Conservation (phyloP, 2,113 vertebrate genomes). For the Heterocephalus glaber region DNA sequence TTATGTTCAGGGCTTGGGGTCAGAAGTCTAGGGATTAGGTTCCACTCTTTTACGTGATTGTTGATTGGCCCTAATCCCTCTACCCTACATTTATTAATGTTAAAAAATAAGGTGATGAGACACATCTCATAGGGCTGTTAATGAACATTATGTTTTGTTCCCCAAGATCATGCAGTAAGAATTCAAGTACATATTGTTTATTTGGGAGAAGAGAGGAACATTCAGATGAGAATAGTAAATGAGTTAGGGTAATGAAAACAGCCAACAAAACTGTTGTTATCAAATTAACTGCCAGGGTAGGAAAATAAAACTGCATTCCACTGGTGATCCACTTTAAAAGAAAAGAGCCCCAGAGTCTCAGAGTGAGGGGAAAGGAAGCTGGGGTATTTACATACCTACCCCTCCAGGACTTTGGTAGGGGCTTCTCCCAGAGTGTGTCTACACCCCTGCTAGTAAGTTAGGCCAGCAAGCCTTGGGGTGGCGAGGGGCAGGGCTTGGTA, state of each 20-base stretch:
- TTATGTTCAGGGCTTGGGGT: neutral
- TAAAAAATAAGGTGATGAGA: neutral
- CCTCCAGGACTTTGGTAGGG: neutral
- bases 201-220: neutral
- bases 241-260: neutral
- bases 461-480: no score
- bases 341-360: neutral
- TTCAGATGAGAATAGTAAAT: neutral
- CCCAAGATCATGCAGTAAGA: neutral
- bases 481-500: neutral
- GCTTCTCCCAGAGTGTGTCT: neutral
- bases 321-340: neutral
- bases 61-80: neutral
- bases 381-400: neutral
- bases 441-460: neutral
- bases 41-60: no score
- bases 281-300: neutral
- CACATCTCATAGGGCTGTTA: accelerated
- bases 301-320: neutral
- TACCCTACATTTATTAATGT: neutral
- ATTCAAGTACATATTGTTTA: no score
- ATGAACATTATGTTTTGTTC: neutral
- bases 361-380: neutral
- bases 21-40: neutral
- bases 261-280: neutral